Evolutionary conservation across 2,797 vertebrate genomes (phyloP).

Genomic region (Neopelma chrysocephalum): DNA sequence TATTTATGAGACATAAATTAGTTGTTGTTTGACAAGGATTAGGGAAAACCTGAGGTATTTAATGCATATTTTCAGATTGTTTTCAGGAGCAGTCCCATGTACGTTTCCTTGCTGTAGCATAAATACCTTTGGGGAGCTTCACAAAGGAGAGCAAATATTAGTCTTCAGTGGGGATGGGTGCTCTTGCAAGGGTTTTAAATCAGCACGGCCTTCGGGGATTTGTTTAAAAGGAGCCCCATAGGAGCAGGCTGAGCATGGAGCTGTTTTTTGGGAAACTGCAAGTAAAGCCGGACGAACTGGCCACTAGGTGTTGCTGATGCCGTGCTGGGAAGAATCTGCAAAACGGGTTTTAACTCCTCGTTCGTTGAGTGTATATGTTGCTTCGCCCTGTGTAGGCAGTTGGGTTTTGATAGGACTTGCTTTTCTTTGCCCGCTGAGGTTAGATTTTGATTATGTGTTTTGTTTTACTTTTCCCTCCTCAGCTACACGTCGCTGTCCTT

Average conservation of each 20-base stretch:
- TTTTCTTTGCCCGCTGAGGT: not conserved
- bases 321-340: not conserved
- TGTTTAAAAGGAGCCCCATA: not conserved
- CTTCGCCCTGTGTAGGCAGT: not conserved
- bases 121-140: not conserved
- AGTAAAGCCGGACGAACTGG: not conserved
- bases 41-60: not conserved
- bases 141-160: not conserved
- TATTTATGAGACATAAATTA: not conserved
- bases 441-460: constrained; percentile 30
- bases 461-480: constrained; percentile 35
- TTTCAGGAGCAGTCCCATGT: not conserved
- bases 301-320: constrained; percentile 75
- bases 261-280: not conserved
- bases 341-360: not conserved
- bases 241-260: not conserved
- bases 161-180: not conserved
- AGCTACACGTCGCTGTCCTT: constrained; percentile 86
- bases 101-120: not conserved
- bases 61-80: not conserved
- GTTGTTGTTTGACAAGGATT: not conserved
- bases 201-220: not conserved
- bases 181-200: not conserved
- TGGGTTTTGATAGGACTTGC: not conserved
- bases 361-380: not conserved